Conservation (phyloP, 2,888 invertebrate genomes). For the Perithous albicinctus region DNA sequence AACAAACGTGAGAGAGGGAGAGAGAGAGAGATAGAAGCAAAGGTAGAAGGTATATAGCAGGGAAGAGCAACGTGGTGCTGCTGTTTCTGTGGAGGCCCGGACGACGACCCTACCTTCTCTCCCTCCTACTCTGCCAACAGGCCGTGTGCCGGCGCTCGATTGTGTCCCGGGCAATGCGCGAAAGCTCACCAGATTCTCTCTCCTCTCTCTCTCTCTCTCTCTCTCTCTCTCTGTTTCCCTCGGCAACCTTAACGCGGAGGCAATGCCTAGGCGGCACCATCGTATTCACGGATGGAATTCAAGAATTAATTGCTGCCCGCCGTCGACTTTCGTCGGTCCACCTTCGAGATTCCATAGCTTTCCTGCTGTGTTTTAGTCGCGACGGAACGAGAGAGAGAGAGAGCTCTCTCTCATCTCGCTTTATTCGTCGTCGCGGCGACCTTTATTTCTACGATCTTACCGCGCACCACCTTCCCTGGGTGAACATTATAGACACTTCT, state of each 20-base stretch:
- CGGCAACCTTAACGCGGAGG: constrained; percentile 1
- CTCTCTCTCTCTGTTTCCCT: constrained; percentile 8
- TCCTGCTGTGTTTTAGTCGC: constrained; percentile 2
- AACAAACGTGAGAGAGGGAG: constrained; percentile 67
- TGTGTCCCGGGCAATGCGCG: constrained; percentile 61
- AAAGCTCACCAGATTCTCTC: constrained; percentile 67
- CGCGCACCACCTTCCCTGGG: neutral
- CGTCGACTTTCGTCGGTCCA: constrained; percentile 41
- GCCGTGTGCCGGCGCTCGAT: constrained; percentile 51
- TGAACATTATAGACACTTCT: constrained; percentile 12
- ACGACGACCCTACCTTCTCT: constrained; percentile 8
- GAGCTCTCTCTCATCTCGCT: constrained; percentile 16
- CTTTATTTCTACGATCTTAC: constrained; percentile 24
- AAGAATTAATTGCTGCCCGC: constrained; percentile 61
- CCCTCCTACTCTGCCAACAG: constrained; percentile 22
- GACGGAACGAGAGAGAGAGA: constrained; percentile 33
- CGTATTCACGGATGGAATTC: constrained; percentile 51
- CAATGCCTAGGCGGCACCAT: constrained; percentile 23
- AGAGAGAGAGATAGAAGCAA: constrained; percentile 30
- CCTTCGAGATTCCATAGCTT: constrained; percentile 30
- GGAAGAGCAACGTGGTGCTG: constrained; percentile 42
- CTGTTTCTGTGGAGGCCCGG: constrained; percentile 37
- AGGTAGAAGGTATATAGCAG: constrained; percentile 31
- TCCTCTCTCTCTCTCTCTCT: constrained; percentile 7
- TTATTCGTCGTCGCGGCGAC: constrained; percentile 25